Conservation (phyloP, 1,140 invertebrate species). For the Schlechtendalia chinensis region DNA sequence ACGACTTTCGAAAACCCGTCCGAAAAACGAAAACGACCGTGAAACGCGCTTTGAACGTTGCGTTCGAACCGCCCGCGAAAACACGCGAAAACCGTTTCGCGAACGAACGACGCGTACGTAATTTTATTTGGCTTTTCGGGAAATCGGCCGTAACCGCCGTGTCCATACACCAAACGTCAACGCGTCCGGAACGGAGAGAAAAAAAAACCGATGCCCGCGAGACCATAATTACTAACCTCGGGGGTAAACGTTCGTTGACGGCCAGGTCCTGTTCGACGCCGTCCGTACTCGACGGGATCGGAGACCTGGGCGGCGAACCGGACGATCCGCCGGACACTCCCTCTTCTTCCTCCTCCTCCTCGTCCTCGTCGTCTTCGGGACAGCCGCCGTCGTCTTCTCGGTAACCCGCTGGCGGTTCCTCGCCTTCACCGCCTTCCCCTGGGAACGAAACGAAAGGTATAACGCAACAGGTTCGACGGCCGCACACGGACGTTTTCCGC, state of each 20-base stretch:
- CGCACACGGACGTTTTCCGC: background rate
- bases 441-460: constrained; percentile 44
- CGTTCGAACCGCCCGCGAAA: no score
- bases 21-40: no score
- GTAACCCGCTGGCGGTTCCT: constrained; percentile 54
- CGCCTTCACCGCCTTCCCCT: constrained; percentile 56
- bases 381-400: constrained; percentile 54
- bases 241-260: constrained; percentile 49
- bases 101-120: no score
- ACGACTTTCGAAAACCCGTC: no score
- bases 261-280: constrained; percentile 49
- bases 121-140: no score
- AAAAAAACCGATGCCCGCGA: no score
- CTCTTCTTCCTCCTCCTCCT: constrained; percentile 54
- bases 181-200: no score
- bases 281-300: constrained; percentile 52
- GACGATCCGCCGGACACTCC: constrained; percentile 51
- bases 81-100: no score
- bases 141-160: no score
- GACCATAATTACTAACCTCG: constrained; percentile 40
- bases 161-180: no score
- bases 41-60: no score
- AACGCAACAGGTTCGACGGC: background rate
- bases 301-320: constrained; percentile 52
- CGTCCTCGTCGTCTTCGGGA: constrained; percentile 54